Conservation (phyloP, 2,888 invertebrate genomes). For the Tiphia femorata region DNA sequence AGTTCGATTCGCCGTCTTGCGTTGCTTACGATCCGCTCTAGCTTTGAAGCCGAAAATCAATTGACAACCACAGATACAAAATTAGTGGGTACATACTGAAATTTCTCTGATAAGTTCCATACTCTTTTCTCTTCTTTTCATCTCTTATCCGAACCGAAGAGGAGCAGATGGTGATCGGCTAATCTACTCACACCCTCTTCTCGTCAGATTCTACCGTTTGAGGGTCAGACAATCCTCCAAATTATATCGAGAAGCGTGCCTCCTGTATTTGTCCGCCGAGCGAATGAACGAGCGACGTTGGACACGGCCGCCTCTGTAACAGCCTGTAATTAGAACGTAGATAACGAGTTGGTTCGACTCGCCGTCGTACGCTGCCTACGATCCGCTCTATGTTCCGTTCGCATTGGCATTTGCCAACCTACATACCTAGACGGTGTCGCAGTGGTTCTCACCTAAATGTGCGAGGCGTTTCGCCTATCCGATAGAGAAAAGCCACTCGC, state of each 20-base stretch:
- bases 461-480: neutral
- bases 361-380: slow-evolving; percentile 15
- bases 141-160: too few relatives aligned
- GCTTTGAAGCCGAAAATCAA: too few relatives aligned
- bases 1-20: too few relatives aligned
- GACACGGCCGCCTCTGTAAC: slow-evolving; percentile 20
- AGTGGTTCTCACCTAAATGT: slow-evolving; percentile 11
- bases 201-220: neutral
- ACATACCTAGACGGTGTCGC: slow-evolving; percentile 29
- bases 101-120: too few relatives aligned
- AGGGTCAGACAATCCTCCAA: slow-evolving; percentile 5
- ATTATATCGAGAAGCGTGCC: slow-evolving; percentile 9
- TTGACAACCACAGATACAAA: too few relatives aligned
- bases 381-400: too few relatives aligned
- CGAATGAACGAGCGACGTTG: slow-evolving; percentile 4
- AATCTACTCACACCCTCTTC: too few relatives aligned
- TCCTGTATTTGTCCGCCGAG: slow-evolving; percentile 16
- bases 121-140: too few relatives aligned
- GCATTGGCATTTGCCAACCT: slow-evolving; percentile 30
- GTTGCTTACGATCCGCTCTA: too few relatives aligned
- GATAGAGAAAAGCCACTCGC: neutral
- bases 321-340: slow-evolving; percentile 46
- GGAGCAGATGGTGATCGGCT: too few relatives aligned
- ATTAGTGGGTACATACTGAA: too few relatives aligned
- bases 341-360: slow-evolving; percentile 38